Evolutionary conservation across 2,797 vertebrate genomes (phyloP).

Genomic region (Selene dorsalis): DNA sequence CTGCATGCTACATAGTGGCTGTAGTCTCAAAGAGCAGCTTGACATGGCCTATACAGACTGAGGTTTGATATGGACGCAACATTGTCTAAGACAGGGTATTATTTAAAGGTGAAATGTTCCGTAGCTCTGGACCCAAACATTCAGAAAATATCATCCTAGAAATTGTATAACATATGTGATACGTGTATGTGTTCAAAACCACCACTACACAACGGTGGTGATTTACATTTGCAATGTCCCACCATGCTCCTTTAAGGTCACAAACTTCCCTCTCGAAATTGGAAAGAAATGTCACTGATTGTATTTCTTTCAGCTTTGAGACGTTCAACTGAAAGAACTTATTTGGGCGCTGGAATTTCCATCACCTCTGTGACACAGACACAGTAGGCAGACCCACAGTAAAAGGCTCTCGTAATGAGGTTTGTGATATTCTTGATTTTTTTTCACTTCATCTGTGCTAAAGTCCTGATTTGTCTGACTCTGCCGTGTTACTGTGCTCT

Average conservation of each 20-base stretch:
- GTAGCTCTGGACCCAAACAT: not conserved
- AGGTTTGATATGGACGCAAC: not conserved
- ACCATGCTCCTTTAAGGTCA: conserved; percentile 33
- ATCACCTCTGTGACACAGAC: not conserved
- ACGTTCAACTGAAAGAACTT: not conserved
- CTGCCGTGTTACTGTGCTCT: not conserved
- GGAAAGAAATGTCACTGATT: conserved; percentile 21
- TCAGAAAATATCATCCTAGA: not conserved
- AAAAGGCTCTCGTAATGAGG: not conserved
- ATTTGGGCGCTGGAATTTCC: not conserved
- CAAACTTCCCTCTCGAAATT: conserved; percentile 17
- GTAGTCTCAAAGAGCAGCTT: conserved; percentile 33
- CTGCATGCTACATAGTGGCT: not conserved
- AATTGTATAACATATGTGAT: not conserved
- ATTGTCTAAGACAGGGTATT: not conserved
- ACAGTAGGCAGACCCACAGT: not conserved
- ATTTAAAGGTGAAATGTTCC: conserved; percentile 17
- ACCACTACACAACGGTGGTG: not conserved
- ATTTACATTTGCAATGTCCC: conserved; percentile 9
- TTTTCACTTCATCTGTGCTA: not conserved
- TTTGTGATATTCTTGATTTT: not conserved
- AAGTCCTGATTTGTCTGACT: not conserved
- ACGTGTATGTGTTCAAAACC: not conserved
- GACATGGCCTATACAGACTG: conserved; percentile 3
- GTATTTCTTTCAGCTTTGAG: not conserved